Evolutionary conservation across 2,113 vertebrate genomes (phyloP).

Genomic region (Tricholaema leucomelas): DNA sequence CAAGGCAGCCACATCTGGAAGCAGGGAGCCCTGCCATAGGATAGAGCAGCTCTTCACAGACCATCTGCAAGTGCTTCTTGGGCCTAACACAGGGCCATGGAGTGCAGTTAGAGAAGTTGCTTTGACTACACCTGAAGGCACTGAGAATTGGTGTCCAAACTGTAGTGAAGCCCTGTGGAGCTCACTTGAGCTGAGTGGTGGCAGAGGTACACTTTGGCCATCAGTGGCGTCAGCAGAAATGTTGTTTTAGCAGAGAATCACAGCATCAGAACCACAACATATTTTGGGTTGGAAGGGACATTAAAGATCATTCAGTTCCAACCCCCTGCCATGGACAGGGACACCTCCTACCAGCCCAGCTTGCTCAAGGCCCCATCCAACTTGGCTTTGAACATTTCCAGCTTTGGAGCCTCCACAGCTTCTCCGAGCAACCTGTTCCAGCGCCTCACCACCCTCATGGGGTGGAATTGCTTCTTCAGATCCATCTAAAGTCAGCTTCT

Average conservation of each 20-base stretch:
- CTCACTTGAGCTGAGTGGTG: not conserved
- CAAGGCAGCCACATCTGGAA: slow-evolving; percentile 41
- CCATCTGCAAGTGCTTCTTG: slow-evolving; percentile 6
- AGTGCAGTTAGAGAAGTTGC: not conserved
- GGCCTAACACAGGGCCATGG: not conserved
- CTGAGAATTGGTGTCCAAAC: not conserved
- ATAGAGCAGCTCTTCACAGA: not conserved
- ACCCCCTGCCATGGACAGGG: no score
- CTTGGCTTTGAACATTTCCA: no score
- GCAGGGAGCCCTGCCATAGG: not conserved
- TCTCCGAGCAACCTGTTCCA: no score
- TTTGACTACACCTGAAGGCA: not conserved
- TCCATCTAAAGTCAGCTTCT: no score
- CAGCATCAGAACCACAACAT: no score
- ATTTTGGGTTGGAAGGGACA: no score
- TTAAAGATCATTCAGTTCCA: no score
- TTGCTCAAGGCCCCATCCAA: no score
- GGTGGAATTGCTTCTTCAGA: no score
- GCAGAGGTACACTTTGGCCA: not conserved
- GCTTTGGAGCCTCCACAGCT: no score
- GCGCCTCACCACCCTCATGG: no score
- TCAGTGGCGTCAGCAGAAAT: not conserved
- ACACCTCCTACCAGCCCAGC: no score
- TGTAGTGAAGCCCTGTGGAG: not conserved
- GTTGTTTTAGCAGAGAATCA: not conserved